These are phyloP conservation scores for Ctenoplectra terminalis DNA, from an alignment of 1,140 invertebrate species.

Conservation along the genomic window DNA sequence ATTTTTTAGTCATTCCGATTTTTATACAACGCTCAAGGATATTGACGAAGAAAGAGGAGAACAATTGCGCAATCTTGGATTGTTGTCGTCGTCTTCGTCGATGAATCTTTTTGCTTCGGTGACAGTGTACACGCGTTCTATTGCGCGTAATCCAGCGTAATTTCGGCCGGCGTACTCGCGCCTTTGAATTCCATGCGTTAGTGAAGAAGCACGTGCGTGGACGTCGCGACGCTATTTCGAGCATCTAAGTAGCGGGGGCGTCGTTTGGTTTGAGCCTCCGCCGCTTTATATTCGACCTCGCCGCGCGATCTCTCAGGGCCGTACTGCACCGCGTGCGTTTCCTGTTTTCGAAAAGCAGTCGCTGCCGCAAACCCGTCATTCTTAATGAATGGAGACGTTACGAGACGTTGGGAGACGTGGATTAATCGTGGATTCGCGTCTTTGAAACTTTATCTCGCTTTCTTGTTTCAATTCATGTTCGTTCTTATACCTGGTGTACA, in stretches of 20 bases:
- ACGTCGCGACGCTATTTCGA: conserved; percentile 77
- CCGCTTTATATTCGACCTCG: conserved; percentile 71
- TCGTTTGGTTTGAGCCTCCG: conserved; percentile 67
- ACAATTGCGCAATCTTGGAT: conserved; percentile 24
- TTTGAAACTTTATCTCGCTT: neutral
- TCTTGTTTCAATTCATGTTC: too few species aligned
- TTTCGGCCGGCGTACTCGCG: conserved; percentile 35
- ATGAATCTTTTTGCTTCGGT: neutral
- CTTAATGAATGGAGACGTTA: conserved; percentile 1
- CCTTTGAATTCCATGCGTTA: conserved; percentile 54
- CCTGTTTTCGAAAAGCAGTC: conserved; percentile 10
- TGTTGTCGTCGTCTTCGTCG: neutral
- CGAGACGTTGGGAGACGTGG: neutral
- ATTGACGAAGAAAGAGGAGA: too few species aligned
- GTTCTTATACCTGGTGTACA: too few species aligned
- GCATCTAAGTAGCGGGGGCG: conserved; percentile 75
- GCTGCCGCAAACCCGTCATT: neutral
- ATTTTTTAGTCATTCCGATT: too few species aligned
- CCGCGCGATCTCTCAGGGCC: conserved; percentile 52
- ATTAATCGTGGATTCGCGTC: too few species aligned
- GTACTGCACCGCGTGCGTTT: conserved; percentile 29
- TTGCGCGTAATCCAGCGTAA: conserved; percentile 48
- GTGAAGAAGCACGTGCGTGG: conserved; percentile 71
- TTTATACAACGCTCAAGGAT: too few species aligned
- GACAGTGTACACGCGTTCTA: neutral